phyloP scores from a whole-genome alignment of 2,113 vertebrate species.

The Pelecanus crispus region DNA sequence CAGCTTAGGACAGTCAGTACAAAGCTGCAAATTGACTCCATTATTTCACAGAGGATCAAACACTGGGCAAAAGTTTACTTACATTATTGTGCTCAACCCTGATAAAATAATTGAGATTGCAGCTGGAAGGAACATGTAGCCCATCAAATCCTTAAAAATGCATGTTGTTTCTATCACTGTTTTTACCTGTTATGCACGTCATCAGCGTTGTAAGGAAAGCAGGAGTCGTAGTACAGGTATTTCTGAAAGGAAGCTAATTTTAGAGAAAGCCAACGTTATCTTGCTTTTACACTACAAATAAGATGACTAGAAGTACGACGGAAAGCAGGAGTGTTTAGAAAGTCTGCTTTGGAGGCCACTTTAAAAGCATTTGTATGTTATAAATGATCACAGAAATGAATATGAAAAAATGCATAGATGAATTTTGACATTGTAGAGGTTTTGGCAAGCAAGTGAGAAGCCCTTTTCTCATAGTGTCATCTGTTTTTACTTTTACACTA shows the following conservation, averaged over 20 bases:
- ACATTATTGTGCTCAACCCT: background rate
- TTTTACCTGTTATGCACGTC: background rate
- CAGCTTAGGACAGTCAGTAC: background rate
- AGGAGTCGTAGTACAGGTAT: background rate
- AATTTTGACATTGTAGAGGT: background rate
- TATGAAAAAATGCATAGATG: background rate
- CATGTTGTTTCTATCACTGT: background rate
- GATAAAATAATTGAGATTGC: background rate
- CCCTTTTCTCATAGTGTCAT: slow-evolving; percentile 14
- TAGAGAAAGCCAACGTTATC: background rate
- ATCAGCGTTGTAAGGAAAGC: background rate
- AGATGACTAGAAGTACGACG: background rate
- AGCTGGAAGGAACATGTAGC: background rate
- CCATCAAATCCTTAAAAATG: background rate
- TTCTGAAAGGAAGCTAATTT: background rate
- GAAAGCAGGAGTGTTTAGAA: background rate
- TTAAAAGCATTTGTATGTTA: background rate
- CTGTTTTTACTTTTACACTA: slow-evolving; percentile 45
- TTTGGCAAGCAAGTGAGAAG: slow-evolving; percentile 35
- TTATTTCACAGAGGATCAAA: background rate
- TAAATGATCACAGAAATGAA: background rate
- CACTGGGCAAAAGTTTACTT: background rate
- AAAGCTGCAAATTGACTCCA: background rate
- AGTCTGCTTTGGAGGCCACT: background rate
- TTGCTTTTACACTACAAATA: background rate